Evolutionary conservation across 2,113 vertebrate species (phyloP).

Genomic region (Plecotus auritus): DNA sequence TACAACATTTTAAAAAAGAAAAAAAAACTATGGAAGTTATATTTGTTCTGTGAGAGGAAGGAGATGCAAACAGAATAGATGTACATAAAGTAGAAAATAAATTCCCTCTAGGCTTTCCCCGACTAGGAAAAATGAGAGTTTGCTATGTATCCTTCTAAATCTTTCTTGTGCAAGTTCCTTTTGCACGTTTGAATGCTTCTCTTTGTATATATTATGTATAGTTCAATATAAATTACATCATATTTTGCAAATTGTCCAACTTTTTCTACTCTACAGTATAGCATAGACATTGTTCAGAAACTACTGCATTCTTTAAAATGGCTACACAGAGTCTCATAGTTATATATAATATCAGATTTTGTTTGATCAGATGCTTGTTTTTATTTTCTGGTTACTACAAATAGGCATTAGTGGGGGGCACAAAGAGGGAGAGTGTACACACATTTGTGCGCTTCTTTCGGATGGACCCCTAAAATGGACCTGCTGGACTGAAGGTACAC

Average conservation of each 20-base stretch:
- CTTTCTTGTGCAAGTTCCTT: not conserved
- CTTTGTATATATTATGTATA: not conserved
- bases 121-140: not conserved
- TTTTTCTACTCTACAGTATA: not conserved
- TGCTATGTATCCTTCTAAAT: constrained; percentile 14
- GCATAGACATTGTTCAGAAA: not conserved
- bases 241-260: not conserved
- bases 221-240: not conserved
- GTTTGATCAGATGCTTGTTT: constrained; percentile 5
- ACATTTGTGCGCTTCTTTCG: not conserved
- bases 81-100: not conserved
- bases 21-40: not conserved
- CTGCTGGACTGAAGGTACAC: not conserved
- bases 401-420: not conserved
- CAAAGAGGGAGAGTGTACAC: not conserved
- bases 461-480: not conserved
- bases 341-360: not conserved
- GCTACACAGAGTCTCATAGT: not conserved
- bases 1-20: not conserved
- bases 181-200: not conserved
- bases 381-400: not conserved
- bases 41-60: not conserved
- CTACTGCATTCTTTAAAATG: not conserved
- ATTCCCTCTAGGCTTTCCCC: not conserved
- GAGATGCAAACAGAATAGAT: not conserved